Base-by-base conservation (phyloP, 2,888 invertebrate species). In the Hypomecis atomaria region DNA sequence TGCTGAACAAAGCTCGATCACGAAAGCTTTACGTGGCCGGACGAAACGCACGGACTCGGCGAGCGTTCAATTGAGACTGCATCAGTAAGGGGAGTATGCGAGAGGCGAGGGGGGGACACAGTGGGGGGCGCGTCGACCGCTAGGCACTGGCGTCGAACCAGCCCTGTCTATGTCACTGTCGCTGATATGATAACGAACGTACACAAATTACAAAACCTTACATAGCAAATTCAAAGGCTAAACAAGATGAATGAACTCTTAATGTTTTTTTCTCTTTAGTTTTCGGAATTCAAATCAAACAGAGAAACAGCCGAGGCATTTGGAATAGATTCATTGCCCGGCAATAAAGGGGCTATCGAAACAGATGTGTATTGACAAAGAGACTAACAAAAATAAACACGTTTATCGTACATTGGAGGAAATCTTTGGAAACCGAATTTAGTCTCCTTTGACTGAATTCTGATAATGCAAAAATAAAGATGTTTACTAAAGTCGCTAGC, bases 181-280 rank as follows among this genome's bases (percentile, higher is more conserved):
- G 83, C 81, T 86, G 85, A 86, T 86, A 89, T 90, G 92, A 92
- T 92, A 91, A 91, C 89, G 78, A 87, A 86, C 82, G 86, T 89
- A 87, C 82, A 90, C 88, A 87, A 87, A 84, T 79, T 82, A 90
- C 88, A 87, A 87, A 84, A 79, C 76, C 74, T 74, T 79, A 71
- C 79, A 81, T 82, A 84, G 75, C 78, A 77, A 23, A 62, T 75
- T 48, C 33, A 53, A 58, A 64, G 74, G 72, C 71, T 73, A 71
- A 62, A 71, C 65, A 75, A 78, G 77, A 81, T 78, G 76, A 78
- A 76, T 71, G 76, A 81, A 77, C 75, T 72, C 70, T 73, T 60
- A 48, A 63, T 62, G 50, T 23, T 23, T 23, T 23, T 23, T 3
- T 23, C 1, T 38, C 59, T 64, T 59, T 1, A 43, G 40, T 36